Conservation (phyloP, 2,797 vertebrate genomes). For the Rhincodon typus region DNA sequence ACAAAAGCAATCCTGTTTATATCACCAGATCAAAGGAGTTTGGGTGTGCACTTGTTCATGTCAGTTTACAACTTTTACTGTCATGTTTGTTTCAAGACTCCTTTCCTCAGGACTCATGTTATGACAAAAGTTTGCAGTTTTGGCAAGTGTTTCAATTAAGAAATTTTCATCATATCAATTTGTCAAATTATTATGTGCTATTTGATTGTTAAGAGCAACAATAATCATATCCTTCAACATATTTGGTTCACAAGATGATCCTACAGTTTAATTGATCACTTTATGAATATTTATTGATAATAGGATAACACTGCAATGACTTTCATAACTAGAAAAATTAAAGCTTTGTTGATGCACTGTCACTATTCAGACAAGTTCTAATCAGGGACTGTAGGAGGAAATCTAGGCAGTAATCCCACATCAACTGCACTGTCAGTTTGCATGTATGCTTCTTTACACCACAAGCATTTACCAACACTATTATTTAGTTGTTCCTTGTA, state of each 20-base stretch:
- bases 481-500: background rate
- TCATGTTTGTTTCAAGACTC: background rate
- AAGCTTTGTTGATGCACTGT: background rate
- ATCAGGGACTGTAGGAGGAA: background rate
- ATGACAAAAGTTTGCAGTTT: background rate
- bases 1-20: background rate
- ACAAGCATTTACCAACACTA: background rate
- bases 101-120: background rate
- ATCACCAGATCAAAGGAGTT: background rate
- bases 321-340: background rate
- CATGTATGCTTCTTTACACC: background rate
- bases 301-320: background rate
- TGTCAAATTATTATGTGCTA: background rate
- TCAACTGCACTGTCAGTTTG: background rate
- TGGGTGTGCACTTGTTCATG: background rate
- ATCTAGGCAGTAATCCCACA: background rate
- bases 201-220: background rate
- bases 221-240: background rate
- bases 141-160: slow-evolving; percentile 19
- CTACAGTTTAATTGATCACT: background rate
- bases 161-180: background rate
- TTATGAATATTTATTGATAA: slow-evolving; percentile 23
- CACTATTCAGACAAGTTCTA: background rate
- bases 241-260: background rate
- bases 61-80: background rate